These are phyloP conservation scores for Microchirus variegatus DNA, from an alignment of 2,797 vertebrate genomes.

Conservation along the genomic window DNA sequence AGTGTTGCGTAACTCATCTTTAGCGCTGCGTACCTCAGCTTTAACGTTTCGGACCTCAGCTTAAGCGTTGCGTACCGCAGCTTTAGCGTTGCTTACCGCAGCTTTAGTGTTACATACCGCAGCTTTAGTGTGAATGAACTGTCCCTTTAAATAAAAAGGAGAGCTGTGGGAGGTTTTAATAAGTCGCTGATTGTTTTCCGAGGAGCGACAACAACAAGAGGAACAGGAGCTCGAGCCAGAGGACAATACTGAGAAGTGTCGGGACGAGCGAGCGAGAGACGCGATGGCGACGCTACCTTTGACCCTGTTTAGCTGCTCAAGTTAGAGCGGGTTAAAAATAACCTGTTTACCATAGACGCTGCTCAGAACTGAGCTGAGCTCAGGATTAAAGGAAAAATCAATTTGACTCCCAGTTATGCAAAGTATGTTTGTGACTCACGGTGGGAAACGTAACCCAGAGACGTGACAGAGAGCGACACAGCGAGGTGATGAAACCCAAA, in stretches of 20 bases:
- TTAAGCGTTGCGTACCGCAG: too few relatives aligned
- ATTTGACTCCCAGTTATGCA: conserved; percentile 51
- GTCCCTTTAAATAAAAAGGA: conserved; percentile 6
- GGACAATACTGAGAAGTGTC: conserved; percentile 13
- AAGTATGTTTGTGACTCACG: conserved; percentile 9
- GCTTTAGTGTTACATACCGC: too few relatives aligned
- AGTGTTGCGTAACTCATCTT: too few relatives aligned
- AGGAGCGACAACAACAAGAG: conserved; percentile 5
- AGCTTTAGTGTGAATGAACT: background rate
- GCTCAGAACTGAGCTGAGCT: conserved; percentile 41
- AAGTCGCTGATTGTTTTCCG: conserved; percentile 5
- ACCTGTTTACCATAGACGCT: conserved; percentile 68
- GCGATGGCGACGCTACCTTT: conserved; percentile 34
- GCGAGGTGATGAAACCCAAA: background rate
- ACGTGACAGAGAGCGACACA: background rate
- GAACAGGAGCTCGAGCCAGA: conserved; percentile 7
- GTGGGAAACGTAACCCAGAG: conserved; percentile 7
- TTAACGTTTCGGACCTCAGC: too few relatives aligned
- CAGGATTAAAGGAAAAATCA: conserved; percentile 53
- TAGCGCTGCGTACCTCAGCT: too few relatives aligned
- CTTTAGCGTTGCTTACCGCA: too few relatives aligned
- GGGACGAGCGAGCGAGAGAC: conserved; percentile 31
- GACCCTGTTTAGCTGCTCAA: conserved; percentile 23
- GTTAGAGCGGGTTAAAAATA: conserved; percentile 59
- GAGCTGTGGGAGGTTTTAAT: background rate